Percentiles rank a stretch among this genome's conserved stretches.
These are phyloP conservation scores for Panulirus ornatus DNA, from an alignment of 1,140 invertebrate species.

Conservation along the genomic window DNA sequence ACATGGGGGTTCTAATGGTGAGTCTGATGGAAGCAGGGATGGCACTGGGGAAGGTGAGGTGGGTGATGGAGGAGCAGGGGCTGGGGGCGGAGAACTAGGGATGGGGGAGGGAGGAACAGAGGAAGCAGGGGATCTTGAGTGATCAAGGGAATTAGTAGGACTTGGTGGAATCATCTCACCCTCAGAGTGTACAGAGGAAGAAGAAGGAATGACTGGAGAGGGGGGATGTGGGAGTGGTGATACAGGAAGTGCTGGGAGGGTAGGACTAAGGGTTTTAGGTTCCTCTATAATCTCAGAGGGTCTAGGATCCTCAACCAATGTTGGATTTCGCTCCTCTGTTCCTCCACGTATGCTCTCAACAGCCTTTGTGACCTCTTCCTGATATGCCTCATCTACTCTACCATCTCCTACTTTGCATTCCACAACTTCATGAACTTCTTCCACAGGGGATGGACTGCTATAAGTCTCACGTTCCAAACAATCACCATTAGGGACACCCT, in stretches of 20 bases:
- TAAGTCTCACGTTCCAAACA: conserved; percentile 55
- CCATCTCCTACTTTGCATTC: conserved; percentile 67
- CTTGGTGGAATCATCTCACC: conserved; percentile 41
- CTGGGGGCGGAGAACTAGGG: conserved; percentile 57
- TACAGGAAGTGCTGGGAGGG: not conserved
- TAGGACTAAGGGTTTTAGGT: conserved; percentile 52
- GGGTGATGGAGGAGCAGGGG: conserved; percentile 66
- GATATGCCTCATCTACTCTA: conserved; percentile 70
- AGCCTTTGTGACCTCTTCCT: conserved; percentile 73
- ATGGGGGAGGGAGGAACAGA: conserved; percentile 57
- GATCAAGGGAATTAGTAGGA: conserved; percentile 52
- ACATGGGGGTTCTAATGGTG: conserved; percentile 73
- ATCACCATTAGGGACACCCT: conserved; percentile 38
- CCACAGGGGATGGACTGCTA: conserved; percentile 44
- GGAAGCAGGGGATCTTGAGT: conserved; percentile 53
- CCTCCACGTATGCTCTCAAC: conserved; percentile 74
- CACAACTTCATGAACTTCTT: conserved; percentile 51
- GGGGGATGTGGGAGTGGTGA: conserved; percentile 30
- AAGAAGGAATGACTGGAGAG: conserved; percentile 46
- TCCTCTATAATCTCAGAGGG: conserved; percentile 61
- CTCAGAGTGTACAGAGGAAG: conserved; percentile 38
- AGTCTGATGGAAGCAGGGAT: conserved; percentile 61
- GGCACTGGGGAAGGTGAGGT: conserved; percentile 57
- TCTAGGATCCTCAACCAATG: conserved; percentile 32
- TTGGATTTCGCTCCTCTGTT: conserved; percentile 58